Conservation (phyloP, 2,888 invertebrate genomes). For the Cantharis lateralis region DNA sequence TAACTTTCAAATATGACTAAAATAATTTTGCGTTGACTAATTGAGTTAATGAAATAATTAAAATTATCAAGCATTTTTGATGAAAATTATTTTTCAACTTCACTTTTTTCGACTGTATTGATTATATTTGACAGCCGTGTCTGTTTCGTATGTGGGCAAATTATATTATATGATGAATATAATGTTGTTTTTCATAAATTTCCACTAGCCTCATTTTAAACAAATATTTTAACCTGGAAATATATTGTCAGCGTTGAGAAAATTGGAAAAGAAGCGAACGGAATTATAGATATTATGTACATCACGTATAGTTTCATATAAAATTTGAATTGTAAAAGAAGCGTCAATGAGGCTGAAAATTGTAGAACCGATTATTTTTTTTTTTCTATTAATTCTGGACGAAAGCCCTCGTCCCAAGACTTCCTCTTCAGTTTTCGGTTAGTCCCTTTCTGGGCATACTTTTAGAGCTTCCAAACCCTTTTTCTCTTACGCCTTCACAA, state of each 20-base stretch:
- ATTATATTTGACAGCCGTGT: background rate
- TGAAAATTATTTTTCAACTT: background rate
- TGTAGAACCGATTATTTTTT: too few relatives aligned
- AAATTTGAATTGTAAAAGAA: background rate
- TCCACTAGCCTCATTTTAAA: background rate
- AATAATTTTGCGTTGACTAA: background rate
- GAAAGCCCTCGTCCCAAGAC: too few relatives aligned
- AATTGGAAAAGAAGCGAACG: too few relatives aligned
- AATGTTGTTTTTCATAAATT: background rate
- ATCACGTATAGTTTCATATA: too few relatives aligned
- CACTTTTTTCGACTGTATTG: background rate
- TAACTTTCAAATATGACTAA: background rate
- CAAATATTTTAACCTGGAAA: too few relatives aligned
- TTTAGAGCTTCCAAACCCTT: too few relatives aligned
- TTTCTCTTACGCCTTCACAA: too few relatives aligned
- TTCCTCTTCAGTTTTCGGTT: too few relatives aligned
- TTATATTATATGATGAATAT: background rate
- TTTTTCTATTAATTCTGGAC: background rate
- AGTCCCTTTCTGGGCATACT: too few relatives aligned
- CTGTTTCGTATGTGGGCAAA: background rate
- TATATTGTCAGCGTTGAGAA: too few relatives aligned
- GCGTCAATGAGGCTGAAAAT: background rate
- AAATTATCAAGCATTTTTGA: background rate
- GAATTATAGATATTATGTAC: too few relatives aligned
- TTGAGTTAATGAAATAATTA: background rate